Conservation (phyloP, 1,140 invertebrate species). For the Procambarus virginalis region DNA sequence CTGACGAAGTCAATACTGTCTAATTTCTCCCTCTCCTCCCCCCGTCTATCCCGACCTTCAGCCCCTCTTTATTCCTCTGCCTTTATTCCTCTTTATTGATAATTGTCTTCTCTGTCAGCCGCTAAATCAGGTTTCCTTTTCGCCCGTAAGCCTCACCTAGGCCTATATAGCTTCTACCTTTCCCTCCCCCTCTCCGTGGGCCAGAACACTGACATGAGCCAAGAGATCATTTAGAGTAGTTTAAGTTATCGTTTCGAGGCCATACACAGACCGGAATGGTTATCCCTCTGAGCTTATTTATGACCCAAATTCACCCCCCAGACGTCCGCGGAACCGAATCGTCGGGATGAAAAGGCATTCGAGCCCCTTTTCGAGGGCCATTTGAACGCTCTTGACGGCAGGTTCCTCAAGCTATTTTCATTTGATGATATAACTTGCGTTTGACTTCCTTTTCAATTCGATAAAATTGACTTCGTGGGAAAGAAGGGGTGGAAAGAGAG, state of each 20-base stretch:
- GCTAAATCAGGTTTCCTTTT: conserved; percentile 5
- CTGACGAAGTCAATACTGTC: too few species aligned
- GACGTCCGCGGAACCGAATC: neutral
- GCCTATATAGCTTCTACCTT: neutral
- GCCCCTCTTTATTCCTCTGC: too few species aligned
- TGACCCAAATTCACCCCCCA: neutral
- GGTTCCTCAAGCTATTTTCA: neutral
- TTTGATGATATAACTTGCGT: neutral
- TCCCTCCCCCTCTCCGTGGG: neutral
- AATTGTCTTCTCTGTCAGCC: neutral
- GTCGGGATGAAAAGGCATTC: neutral
- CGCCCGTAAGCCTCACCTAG: neutral
- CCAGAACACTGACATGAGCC: neutral
- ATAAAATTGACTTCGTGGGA: neutral
- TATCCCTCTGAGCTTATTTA: neutral
- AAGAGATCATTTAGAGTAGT: neutral
- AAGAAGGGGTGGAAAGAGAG: neutral
- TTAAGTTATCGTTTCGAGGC: neutral
- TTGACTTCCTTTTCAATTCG: neutral
- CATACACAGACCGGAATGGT: neutral
- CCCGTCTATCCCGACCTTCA: neutral
- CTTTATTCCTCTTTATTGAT: neutral
- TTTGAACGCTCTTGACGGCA: neutral
- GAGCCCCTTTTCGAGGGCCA: neutral
- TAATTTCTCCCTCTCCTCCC: too few species aligned